Conservation (phyloP, 2,888 invertebrate species). For the Nemoura dubitans region DNA sequence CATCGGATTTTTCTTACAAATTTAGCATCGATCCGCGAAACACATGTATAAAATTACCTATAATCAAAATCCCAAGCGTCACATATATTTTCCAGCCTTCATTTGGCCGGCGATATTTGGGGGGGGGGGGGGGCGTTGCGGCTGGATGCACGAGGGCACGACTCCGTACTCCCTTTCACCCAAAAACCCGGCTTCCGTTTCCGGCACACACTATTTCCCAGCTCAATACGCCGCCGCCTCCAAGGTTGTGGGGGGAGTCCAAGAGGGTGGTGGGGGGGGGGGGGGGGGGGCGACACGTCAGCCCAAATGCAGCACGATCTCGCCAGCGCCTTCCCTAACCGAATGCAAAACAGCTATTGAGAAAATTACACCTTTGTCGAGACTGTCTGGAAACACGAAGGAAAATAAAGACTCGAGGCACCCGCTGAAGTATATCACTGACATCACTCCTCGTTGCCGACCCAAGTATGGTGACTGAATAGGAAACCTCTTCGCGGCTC, state of each 20-base stretch:
- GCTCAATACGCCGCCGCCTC: slow-evolving; percentile 7
- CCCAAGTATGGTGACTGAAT: too few relatives aligned
- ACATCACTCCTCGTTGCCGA: neutral
- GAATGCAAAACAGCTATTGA: slow-evolving; percentile 28
- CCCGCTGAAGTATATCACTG: neutral
- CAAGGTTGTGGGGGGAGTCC: neutral
- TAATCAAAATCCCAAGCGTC: neutral
- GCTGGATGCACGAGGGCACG: neutral
- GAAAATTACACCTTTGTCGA: slow-evolving; percentile 14
- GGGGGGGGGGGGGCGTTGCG: neutral
- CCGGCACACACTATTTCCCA: slow-evolving; percentile 10
- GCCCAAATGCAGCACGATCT: neutral
- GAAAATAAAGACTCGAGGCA: neutral
- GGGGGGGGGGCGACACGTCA: neutral
- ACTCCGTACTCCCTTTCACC: neutral
- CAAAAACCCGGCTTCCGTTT: slow-evolving; percentile 19
- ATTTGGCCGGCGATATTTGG: neutral
- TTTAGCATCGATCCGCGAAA: neutral
- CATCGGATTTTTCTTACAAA: neutral
- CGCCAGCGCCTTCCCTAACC: neutral
- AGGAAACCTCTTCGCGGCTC: too few relatives aligned
- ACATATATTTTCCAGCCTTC: neutral
- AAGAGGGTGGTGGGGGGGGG: neutral
- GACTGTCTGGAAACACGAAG: neutral
- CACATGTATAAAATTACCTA: neutral